Conservation (phyloP, 2,888 invertebrate genomes). For the Muschampia plurimacula region DNA sequence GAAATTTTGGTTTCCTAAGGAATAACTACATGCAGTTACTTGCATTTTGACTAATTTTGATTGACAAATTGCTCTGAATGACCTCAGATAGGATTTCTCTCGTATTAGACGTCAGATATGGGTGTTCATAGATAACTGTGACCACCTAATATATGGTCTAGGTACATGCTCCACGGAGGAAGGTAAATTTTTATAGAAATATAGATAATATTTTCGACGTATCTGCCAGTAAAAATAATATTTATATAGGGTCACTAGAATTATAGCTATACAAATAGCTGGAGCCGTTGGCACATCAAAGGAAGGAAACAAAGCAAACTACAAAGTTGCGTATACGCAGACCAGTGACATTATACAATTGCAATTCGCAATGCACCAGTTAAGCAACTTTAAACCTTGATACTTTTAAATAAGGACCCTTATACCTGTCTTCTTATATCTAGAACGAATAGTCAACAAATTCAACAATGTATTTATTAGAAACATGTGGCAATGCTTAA, state of each 20-base stretch:
- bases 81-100: no score
- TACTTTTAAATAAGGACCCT: not conserved
- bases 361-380: not conserved
- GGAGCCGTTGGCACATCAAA: conserved; percentile 62
- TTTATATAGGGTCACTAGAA: conserved; percentile 20
- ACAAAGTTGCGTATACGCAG: conserved; percentile 58
- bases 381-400: not conserved
- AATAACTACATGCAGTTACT: conserved; percentile 9
- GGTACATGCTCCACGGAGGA: no score
- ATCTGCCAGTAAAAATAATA: no score
- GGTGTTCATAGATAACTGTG: no score
- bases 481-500: conserved; percentile 52
- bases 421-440: not conserved
- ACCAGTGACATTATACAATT: conserved; percentile 52
- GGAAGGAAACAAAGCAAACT: conserved; percentile 65
- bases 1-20: conserved; percentile 16
- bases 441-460: conserved; percentile 13
- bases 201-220: no score
- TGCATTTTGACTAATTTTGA: conserved; percentile 14
- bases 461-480: conserved; percentile 59
- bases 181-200: no score
- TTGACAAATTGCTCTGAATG: not conserved
- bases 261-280: conserved; percentile 57
- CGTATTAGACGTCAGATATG: no score
- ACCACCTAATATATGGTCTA: no score